Evolutionary conservation across 2,113 vertebrate species (phyloP).

Genomic region (Cacatua alba): DNA sequence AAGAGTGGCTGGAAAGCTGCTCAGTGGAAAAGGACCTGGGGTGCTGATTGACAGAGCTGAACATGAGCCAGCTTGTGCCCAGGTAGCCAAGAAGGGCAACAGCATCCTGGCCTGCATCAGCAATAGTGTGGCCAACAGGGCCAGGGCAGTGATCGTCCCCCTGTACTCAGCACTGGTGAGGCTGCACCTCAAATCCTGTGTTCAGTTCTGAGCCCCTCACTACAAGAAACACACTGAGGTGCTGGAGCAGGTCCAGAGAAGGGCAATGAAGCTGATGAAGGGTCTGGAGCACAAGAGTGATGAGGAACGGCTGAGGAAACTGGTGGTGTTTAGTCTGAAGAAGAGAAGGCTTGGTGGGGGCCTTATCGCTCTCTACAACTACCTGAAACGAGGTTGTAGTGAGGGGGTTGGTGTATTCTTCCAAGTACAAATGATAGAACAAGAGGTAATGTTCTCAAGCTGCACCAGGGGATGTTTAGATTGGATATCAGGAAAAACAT

Average conservation of each 20-base stretch:
- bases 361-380: background rate
- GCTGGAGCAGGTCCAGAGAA: rapidly evolving
- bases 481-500: background rate
- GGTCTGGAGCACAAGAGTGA: background rate
- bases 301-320: rapidly evolving
- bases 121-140: background rate
- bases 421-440: background rate
- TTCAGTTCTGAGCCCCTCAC: background rate
- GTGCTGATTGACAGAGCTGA: background rate
- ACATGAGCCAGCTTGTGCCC: background rate
- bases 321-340: background rate
- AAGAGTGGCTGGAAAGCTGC: background rate
- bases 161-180: background rate
- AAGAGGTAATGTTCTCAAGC: background rate
- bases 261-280: rapidly evolving
- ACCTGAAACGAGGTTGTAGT: background rate
- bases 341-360: background rate
- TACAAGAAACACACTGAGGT: background rate
- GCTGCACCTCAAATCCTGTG: background rate
- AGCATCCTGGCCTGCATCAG: background rate
- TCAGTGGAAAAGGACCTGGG: background rate
- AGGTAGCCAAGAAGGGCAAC: background rate
- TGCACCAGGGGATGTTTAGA: background rate
- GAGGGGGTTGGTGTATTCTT: rapidly evolving
- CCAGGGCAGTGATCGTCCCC: rapidly evolving